Evolutionary conservation across 2,797 vertebrate genomes (phyloP), one percentile per base, ranked within the genome.

Genomic region (Mareca strepera): DNA sequence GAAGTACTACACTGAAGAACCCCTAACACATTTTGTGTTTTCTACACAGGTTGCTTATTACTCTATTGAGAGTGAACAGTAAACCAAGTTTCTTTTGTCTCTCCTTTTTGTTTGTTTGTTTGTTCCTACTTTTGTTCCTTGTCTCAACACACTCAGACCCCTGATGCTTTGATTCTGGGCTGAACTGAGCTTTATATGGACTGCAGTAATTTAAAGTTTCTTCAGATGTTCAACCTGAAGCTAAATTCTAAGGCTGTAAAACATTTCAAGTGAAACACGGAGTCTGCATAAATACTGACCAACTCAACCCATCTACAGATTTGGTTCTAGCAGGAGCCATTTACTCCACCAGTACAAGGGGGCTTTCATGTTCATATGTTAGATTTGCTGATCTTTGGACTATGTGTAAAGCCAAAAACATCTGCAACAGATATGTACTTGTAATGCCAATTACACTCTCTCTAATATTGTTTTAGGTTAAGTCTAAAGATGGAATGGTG

Each of bases 331-430:
- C 31, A 50, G 31, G 70, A 86, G 33, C 48, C 20, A 81, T 80
- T 83, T 70, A 67, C 67, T 80, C 16, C 48, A 80, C 12, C 1
- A 1, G 29, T 31, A 66, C 8, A 73, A 69, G 35, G 5, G 59
- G 82, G 16, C 4, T 56, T 43, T 21, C 29, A 7, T 50, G 43
- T 72, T 29, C 39, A 80, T 33, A 26, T 33, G 39, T 9, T 52
- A 62, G 11, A 16, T 73, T 50, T 86, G 31, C 28, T 66, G 33
- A 52, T 22, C 68, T 18, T 68, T 37, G 1, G 6, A 64, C 29
- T 62, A 31, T 20, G 4, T 0, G 0, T 48, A 76, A 55, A 86
- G 22, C 20, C 28, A 63, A 73, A 72, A 9, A 0, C 1, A 14
- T 52, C 12, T 37, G 11, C 56, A 33, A 58, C 8, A 62, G 20